These are phyloP conservation scores for Saxicola maurus DNA, from an alignment of 2,797 vertebrate genomes.

Conservation along the genomic window DNA sequence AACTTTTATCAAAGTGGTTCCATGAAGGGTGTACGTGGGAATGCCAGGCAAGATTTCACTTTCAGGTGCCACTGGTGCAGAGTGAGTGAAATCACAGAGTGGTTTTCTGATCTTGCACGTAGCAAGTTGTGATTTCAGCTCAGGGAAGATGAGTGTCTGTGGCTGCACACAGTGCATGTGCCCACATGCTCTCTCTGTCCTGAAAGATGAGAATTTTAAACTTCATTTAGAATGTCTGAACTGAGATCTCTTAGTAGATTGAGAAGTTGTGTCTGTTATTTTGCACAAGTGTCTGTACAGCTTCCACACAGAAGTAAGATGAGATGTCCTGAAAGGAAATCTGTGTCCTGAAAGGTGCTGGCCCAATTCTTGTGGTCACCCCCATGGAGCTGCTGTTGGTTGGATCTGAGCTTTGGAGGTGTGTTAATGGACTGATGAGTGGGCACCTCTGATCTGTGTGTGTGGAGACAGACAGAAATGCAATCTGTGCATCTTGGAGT, in stretches of 20 bases:
- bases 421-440: not conserved
- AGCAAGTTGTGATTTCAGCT: not conserved
- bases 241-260: not conserved
- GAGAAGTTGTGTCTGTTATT: not conserved
- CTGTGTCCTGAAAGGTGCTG: not conserved
- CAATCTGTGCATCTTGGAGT: not conserved
- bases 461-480: not conserved
- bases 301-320: not conserved
- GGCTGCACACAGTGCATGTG: not conserved
- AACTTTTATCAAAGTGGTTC: constrained; percentile 3
- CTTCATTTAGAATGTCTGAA: not conserved
- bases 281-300: not conserved
- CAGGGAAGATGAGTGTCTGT: not conserved
- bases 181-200: not conserved
- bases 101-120: not conserved
- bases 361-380: not conserved
- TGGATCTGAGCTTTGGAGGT: not conserved
- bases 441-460: not conserved
- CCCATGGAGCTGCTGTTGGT: not conserved
- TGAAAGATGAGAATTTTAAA: not conserved
- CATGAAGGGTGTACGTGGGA: not conserved
- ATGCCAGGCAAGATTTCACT: not conserved
- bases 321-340: not conserved
- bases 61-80: not conserved
- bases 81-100: not conserved